Percentiles rank a stretch among this genome's conserved stretches.
Conservation (phyloP, 2,797 vertebrate genomes). For the Apogon talboti region DNA sequence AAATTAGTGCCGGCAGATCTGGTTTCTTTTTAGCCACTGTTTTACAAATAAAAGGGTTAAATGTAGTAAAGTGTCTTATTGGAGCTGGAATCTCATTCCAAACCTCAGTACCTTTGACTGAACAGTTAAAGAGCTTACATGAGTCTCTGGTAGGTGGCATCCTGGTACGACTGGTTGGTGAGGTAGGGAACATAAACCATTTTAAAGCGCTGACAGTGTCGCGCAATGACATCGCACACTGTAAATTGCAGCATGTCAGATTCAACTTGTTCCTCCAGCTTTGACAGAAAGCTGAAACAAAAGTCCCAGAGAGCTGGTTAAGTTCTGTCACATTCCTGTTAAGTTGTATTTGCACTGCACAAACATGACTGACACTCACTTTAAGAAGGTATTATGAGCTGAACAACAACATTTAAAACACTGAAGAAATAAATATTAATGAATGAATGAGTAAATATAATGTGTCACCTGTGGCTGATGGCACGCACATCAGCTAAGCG, state of each 20-base stretch:
- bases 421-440: background rate
- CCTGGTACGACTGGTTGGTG: constrained; percentile 98
- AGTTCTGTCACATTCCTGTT: background rate
- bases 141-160: constrained; percentile 92
- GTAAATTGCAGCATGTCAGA: constrained; percentile 89
- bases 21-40: no score
- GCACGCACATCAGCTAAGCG: constrained; percentile 90
- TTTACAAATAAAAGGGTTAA: no score
- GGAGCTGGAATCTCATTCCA: no score
- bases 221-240: constrained; percentile 92
- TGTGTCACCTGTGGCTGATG: constrained; percentile 89
- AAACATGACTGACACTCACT: background rate
- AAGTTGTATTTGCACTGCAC: background rate
- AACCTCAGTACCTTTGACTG: no score
- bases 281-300: constrained; percentile 90
- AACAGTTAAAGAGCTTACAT: constrained; percentile 85
- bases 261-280: constrained; percentile 94
- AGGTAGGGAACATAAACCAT: constrained; percentile 96
- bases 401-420: background rate
- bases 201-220: constrained; percentile 88
- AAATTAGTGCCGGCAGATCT: no score
- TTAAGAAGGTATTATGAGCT: background rate
- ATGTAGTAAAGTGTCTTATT: no score
- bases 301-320: background rate
- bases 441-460: no score